Evolutionary conservation across 2,888 invertebrate genomes (phyloP), one percentile per base, ranked within the genome.

Genomic region (Liodrosophila aerea): DNA sequence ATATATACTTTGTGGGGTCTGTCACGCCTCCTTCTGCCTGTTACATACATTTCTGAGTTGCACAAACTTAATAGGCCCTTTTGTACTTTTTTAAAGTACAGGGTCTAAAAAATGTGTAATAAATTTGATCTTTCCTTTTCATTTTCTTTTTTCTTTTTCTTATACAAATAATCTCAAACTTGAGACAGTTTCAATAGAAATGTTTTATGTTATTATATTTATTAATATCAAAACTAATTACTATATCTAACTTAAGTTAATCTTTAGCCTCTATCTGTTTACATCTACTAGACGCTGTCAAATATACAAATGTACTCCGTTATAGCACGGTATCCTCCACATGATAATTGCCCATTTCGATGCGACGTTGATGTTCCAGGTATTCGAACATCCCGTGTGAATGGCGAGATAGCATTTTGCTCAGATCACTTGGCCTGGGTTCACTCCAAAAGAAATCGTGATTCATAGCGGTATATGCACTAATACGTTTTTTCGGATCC

Each of bases 361-460:
- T 92, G 85, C 96, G 86, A 86, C 97, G 84, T 53, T 97, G 93
- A 66, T 94, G 93, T 64, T 95, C 93, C 63, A 98, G 91, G 89
- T 95, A 98, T 88, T 98, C 98, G 88, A 98, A 98, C 98, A 98
- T 98, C 89, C 97, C 97, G 68, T 92, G 96, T 66, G 93, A 94
- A 91, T 96, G 95, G 83, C 96, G 96, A 0, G 96, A 96, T 68
- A 98, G 90, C 97, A 98, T 98, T 91, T 95, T 95, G 49, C 94
- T 95, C 30, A 97, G 91, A 87, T 97, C 97, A 86, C 95, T 94
- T 0, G 98, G 98, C 95, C 97, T 95, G 0, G 99, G 99, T 88
- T 98, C 97, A 4, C 95, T 96, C 97, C 98, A 99, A 91, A 99
- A 99, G 91, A 99, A 99, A 88, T 98, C 97, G 87, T 99, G 98